Base-by-base conservation (phyloP, 2,797 vertebrate genomes). In the Poecile montanus region DNA sequence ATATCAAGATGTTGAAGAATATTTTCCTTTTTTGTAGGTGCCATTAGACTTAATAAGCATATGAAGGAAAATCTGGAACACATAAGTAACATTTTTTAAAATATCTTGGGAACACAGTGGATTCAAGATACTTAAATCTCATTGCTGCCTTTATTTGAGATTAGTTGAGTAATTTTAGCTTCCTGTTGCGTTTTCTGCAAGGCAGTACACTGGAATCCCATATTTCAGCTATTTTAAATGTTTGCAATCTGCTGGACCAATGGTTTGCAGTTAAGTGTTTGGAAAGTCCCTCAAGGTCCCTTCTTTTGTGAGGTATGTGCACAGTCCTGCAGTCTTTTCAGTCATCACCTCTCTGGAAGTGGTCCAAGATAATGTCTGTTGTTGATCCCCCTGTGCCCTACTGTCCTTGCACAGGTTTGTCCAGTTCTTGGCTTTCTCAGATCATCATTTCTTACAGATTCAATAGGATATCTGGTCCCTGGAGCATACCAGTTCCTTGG, bases 341-440 rank as follows among this genome's bases (percentile, higher is more conserved):
- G 73, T n/a, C 26, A 27, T 63, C 16, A 7, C 9, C 23, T 48
- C 83, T 47, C 58, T 76, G 67, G 30, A 32, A 42, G 18, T 32
- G 7, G 12, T n/a, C 58, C 30, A 62, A 65, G 32, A 38, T 8
- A 8, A 11, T n/a, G n/a, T 17, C n/a, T 4, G 0, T 22, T 63
- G 11, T 20, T 50, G 65, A 74, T 50, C 11, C 13, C 26, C 29
- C 3, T 0, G 1, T 38, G 30, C 9, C 1, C 45, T 63, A 26
- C 51, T 53, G 42, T 18, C 19, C 20, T 83, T 74, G 44, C 18
- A 40, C 21, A 50, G 29, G 26, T 68, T 67, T 83, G 16, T 25
- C 11, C 54, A 76, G 4, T 11, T 70, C 61, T 47, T 74, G 40
- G 8, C 3, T 6, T 77, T 94, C 36, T 71, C 50, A 73, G 9